Conservation (phyloP, 2,113 vertebrate genomes). For the Drymodes brunneopygia region DNA sequence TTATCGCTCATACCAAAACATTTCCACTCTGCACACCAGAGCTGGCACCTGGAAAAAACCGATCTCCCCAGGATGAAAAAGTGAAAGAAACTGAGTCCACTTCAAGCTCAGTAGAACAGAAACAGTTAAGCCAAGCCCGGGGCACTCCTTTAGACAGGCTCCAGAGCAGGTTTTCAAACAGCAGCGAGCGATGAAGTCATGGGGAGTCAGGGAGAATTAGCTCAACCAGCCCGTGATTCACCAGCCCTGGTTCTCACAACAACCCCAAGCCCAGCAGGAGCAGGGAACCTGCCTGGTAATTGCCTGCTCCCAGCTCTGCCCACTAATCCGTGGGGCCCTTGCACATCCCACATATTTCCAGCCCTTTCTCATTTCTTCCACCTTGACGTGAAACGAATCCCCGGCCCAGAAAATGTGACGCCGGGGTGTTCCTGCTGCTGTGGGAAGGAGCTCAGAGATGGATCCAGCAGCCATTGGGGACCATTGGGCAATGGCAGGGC, state of each 20-base stretch:
- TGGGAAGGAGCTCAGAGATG: not conserved
- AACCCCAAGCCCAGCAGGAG: not conserved
- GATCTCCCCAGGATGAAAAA: not conserved
- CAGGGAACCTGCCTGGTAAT: not conserved
- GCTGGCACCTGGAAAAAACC: not conserved
- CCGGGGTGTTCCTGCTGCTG: not conserved
- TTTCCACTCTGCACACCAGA: not conserved
- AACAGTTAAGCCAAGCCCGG: conserved; percentile 48
- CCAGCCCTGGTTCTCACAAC: conserved; percentile 1
- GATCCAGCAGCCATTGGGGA: not conserved
- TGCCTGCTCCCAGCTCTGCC: not conserved
- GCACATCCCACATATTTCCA: not conserved
- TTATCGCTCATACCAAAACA: not conserved
- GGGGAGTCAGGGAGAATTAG: conserved; percentile 5
- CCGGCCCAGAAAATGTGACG: not conserved
- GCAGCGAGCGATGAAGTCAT: conserved; percentile 36
- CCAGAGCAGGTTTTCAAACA: conserved; percentile 1
- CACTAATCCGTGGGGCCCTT: not conserved
- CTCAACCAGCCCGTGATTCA: conserved; percentile 37
- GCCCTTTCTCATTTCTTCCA: not conserved
- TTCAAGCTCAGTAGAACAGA: conserved; percentile 9
- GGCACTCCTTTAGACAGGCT: conserved; percentile 40
- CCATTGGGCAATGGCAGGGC: not conserved
- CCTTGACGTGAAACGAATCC: not conserved
- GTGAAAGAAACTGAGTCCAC: not conserved